Percentiles rank a stretch among this genome's conserved stretches.
Conservation (phyloP, 1,140 invertebrate genomes). For the Saxidomus purpurata region DNA sequence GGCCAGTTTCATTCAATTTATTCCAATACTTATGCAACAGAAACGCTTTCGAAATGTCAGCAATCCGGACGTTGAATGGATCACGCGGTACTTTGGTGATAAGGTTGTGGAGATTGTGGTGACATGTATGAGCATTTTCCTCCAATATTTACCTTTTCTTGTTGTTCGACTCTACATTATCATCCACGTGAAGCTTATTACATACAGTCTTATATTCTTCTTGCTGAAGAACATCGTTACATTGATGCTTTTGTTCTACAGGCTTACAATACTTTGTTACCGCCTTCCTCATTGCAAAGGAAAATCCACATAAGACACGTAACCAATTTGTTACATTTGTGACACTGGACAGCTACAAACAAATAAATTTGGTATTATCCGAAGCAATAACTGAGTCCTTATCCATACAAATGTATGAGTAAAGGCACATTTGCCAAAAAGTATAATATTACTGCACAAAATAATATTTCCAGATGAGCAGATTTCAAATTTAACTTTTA, state of each 20-base stretch:
- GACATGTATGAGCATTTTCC: conserved; percentile 50
- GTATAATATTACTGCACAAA: too few relatives aligned
- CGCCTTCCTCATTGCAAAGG: neutral
- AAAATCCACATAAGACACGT: neutral
- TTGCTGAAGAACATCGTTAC: conserved; percentile 95
- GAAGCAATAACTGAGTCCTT: too few relatives aligned
- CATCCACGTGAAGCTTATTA: conserved; percentile 93
- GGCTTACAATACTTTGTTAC: conserved; percentile 64
- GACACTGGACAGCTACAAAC: too few relatives aligned
- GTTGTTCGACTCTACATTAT: conserved; percentile 93
- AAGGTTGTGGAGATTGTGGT: conserved; percentile 39
- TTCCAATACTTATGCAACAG: conserved; percentile 40
- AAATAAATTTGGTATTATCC: too few relatives aligned
- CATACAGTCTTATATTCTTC: conserved; percentile 96
- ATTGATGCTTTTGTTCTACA: conserved; percentile 89
- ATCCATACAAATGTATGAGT: too few relatives aligned
- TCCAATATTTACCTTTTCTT: conserved; percentile 93
- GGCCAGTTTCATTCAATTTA: conserved; percentile 93
- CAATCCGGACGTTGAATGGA: neutral
- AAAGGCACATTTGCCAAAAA: too few relatives aligned
- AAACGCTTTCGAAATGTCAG: conserved; percentile 6
- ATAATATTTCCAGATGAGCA: too few relatives aligned
- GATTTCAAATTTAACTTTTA: too few relatives aligned
- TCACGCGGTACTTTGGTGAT: conserved; percentile 12
- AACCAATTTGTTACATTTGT: too few relatives aligned